A percentile compares a stretch with the other conserved stretches of the same genome.
Evolutionary conservation across 1,140 invertebrate genomes (phyloP).

Genomic region (Cecropterus lyciades): DNA sequence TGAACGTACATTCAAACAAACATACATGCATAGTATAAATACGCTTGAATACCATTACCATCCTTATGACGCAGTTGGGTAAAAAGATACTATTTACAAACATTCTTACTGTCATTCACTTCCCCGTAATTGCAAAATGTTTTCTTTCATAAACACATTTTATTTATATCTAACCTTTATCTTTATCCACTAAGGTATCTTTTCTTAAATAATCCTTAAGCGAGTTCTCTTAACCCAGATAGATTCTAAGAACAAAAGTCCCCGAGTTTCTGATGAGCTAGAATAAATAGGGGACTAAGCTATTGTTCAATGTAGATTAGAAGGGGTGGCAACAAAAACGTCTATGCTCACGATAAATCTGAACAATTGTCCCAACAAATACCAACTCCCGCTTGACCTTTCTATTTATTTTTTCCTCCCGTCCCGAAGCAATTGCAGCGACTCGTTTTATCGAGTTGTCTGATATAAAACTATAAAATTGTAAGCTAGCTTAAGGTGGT

Average conservation of each 20-base stretch:
- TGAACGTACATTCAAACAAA: too few relatives aligned
- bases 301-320: constrained; percentile 39
- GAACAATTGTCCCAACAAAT: constrained; percentile 45
- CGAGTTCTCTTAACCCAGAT: constrained; percentile 22
- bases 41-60: too few relatives aligned
- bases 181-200: not conserved
- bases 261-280: constrained; percentile 32
- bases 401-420: constrained; percentile 36
- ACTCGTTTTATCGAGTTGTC: constrained; percentile 29
- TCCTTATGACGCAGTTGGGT: too few relatives aligned
- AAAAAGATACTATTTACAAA: too few relatives aligned
- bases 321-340: constrained; percentile 40
- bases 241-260: constrained; percentile 28
- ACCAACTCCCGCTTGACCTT: constrained; percentile 35
- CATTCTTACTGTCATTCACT: not conserved
- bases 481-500: too few relatives aligned
- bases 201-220: constrained; percentile 21
- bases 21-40: too few relatives aligned
- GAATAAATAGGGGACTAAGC: constrained; percentile 29
- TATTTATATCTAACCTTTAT: constrained; percentile 3
- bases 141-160: not conserved
- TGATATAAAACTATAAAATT: not conserved
- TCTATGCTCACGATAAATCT: constrained; percentile 39
- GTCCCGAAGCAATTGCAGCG: constrained; percentile 38
- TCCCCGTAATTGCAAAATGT: not conserved